Percentiles rank a stretch among this genome's conserved stretches.
Evolutionary conservation across 2,888 invertebrate species (phyloP).

Genomic region (Xestia c-nigrum): DNA sequence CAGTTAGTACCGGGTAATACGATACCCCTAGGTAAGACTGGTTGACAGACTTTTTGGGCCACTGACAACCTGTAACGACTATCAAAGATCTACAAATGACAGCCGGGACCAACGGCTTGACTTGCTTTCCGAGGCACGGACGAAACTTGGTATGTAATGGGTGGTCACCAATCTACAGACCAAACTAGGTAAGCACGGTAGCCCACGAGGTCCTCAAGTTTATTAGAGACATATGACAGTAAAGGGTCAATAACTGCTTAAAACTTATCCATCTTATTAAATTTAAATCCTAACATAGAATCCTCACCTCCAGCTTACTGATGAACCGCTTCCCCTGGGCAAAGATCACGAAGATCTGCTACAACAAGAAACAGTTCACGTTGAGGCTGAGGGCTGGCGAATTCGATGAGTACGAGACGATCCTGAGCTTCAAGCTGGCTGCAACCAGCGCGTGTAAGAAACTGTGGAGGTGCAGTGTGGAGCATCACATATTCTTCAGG

Average conservation of each 20-base stretch:
- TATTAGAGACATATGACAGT: background rate
- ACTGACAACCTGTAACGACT: no score
- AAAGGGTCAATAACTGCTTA: background rate
- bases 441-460: conserved; percentile 98
- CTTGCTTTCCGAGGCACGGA: no score
- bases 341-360: conserved; percentile 99
- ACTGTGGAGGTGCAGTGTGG: conserved; percentile 99
- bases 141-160: no score
- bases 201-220: no score
- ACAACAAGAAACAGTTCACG: conserved; percentile 98
- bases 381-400: conserved; percentile 98
- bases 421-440: conserved; percentile 96
- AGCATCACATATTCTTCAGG: conserved; percentile 99
- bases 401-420: conserved; percentile 98
- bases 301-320: conserved; percentile 91
- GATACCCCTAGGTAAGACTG: no score
- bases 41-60: no score
- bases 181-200: no score
- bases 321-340: conserved; percentile 99
- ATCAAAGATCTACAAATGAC: no score
- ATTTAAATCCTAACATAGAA: background rate
- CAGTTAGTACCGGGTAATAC: no score
- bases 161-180: no score
- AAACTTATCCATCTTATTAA: background rate
- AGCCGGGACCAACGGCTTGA: no score